Base-by-base conservation (phyloP, 2,888 invertebrate species). In the Drosophila tripunctata region DNA sequence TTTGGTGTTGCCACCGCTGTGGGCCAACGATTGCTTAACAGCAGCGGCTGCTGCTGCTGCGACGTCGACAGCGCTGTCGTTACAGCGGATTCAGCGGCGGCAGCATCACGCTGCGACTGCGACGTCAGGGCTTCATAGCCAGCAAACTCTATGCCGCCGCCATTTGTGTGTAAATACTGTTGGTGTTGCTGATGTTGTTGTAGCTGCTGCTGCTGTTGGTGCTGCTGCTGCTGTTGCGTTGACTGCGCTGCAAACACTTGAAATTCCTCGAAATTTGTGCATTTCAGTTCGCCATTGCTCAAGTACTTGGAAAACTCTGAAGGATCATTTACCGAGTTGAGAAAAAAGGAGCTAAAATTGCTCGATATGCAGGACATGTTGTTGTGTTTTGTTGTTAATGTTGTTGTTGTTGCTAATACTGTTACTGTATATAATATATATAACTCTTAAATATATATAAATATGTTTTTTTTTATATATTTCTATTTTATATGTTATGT, bases 241-340 rank as follows among this genome's bases (percentile, higher is more conserved):
- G 75, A 79, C 52, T 76, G 67, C 55, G 63, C n/a, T n/a, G n/a
- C 90, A 78, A 89, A 90, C 48, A 87, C 87, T 80, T 89, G 91
- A 84, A 91, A 90, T 78, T 91, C 91, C 62, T 91, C 91, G 74
- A 91, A 88, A 57, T 90, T 87, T 62, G 90, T 89, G 74, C 89
- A 89, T 78, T 91, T 91, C 57, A 91, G 86, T 71, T 91, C 91
- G 68, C 91, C 91, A 86, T 91, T 91, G 71, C 91, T 90, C 68
- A 91, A 85, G 85, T 91, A 91, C 76, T 91, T 91, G 63, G 91
- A 90, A 83, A 91, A 90, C 84, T 91, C 91, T 78, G 91, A 91
- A 73, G 91, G 90, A 88, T 91, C 91, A 73, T 91, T 91, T 44
- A 91, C 78, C 33, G 91, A 91, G 76, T 91, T 91, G 15, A 91